Base-by-base conservation (phyloP, 2,113 vertebrate species). In the Eulacestoma nigropectus region DNA sequence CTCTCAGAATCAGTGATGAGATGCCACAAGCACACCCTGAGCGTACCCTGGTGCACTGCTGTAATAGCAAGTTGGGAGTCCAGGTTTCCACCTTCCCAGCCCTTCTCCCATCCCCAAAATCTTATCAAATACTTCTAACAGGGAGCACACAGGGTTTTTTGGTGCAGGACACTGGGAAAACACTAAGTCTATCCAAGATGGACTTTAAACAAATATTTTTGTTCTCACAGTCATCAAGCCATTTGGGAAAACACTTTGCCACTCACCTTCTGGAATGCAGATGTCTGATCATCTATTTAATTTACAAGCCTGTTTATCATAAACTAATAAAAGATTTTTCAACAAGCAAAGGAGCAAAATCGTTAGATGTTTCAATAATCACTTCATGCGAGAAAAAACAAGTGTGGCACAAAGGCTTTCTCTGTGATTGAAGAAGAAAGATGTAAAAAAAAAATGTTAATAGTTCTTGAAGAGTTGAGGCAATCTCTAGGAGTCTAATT, bases 401-500 rank as follows among this genome's bases (percentile, higher is more conserved):
- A 41, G 63, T 52, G 59, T 81, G 69, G 42, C 76, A 88, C 70
- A 91, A 95, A 96, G 83, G 63, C 50, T 94, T 94, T 87, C 47
- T 80, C 67, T 78, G 52, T 89, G 72, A 75, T 49, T 94, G 90
- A 94, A 96, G 87, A 95, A 90, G 65, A 96, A 95, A 90, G 89
- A 93, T n/a, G 35, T n/a, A 14, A 92, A 94, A 79, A 69, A 84
- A 70, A 82, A 20, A 29, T 6, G 52, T 63, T 90, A 75, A 26
- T 82, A 65, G 78, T 21, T 88, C 80, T 88, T 87, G 87, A 93
- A 94, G 85, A 83, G 39, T 41, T 93, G 89, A 94, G 59, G 72
- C 82, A 97, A 78, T 95, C 92, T 96, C 90, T 64, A 74, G 91
- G 92, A 97, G 88, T 87, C 93, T 96, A 96, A 98, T 97, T 98